Base-by-base conservation (phyloP, 2,888 invertebrate genomes). In the Sialis fuliginosa region DNA sequence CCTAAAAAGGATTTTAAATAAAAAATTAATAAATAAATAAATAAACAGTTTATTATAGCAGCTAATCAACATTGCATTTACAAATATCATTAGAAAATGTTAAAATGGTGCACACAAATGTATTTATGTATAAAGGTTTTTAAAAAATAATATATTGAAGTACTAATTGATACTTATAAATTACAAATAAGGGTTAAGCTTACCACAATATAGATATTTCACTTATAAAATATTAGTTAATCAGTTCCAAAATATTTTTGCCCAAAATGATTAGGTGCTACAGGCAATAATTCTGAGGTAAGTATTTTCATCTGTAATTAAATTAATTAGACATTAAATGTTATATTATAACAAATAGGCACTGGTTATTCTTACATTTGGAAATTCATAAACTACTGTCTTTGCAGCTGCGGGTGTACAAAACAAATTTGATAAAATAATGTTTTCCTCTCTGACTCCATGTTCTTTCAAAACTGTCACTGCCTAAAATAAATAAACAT, bases 211-310 rank as follows among this genome's bases (percentile, higher is more conserved):
- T 22, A 22, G 22, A 22, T 22, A 22, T 22, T 22, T 22, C 22
- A 22, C 22, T 22, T 22, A 22, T 22, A 22, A 22, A 2, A 22
- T 22, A 22, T 22, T 22, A 2, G 22, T 42, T 42, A 97, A 70
- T 96, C 96, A 48, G 97, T 97, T 54, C 97, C 97, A 69, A 98
- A 98, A 69, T 98, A 98, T 65, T 91, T 95, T 67, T 90, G 89
- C 45, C 97, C 96, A 67, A 98, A 98, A 66, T 97, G 96, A 68
- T 91, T 93, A 6, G 97, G 97, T 6, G 95, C 92, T 3, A 93
- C 83, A 1, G 84, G 84, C 64, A 95, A 89, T 31, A 98, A 75
- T 65, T 98, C 97, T 0, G 96, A 91, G 0, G 97, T 95, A 48
- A 98, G 72, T 55, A 97, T 91, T 64, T 87, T 93, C 81, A 98